Base-by-base conservation (phyloP, 1,140 invertebrate genomes). In the Drusus annulatus region DNA sequence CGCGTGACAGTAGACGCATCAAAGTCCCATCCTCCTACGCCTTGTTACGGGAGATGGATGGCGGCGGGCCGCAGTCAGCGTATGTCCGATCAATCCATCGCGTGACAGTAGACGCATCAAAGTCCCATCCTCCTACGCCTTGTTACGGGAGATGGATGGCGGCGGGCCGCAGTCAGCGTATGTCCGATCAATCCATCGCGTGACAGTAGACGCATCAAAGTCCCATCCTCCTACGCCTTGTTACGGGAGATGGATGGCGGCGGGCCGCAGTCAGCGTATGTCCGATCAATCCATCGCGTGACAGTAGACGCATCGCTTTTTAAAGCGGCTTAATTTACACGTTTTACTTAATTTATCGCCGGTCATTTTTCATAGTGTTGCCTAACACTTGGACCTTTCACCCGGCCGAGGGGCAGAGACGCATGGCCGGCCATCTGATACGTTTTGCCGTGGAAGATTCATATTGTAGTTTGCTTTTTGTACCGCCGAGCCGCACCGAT, bases 331-430 rank as follows among this genome's bases (percentile, higher is more conserved):
- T 79, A 79, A 79, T 79, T 79, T 79, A 79, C 63, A 79, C 60
- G 77, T 79, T 79, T 79, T 79, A 71, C 23, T 73, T 79, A 79
- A 79, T 71, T 79, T 79, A 79, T 79, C 23, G 77, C 77, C 23
- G 28, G 65, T 73, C 52, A 79, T 79, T 60, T 79, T 58, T 79
- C 77, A 79, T 50, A 50, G 56, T 15, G 63, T 73, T 73, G 28
- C 52, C 45, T 71, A 68, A 68, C 51, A 17, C 15, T 45, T 73
- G 77, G 60, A 79, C 77, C 31, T 58, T 58, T 79, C 63, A 79
- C 77, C 77, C 51, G 68, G 3, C 17, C 10, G 36, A 31, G 28
- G 25, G 19, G 0, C 1, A 25, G 17, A 68, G 15, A 31, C 45
- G 17, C 17, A 19, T 50, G 31, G n/a, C 21, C 17, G 31, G 36